Conservation (phyloP, 2,113 vertebrate species). For the Gulo gulo region DNA sequence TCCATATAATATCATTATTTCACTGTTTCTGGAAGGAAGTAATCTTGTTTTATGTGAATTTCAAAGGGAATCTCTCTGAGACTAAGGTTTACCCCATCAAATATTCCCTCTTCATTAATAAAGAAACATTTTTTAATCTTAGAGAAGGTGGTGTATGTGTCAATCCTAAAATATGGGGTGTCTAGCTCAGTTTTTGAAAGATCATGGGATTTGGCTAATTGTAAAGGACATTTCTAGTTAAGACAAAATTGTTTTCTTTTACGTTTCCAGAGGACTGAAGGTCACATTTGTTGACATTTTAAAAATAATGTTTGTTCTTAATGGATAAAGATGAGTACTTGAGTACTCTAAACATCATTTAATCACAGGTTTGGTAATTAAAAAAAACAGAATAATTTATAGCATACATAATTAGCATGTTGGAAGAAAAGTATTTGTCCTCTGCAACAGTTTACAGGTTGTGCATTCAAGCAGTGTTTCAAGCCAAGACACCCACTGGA, state of each 20-base stretch:
- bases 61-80: constrained; percentile 14
- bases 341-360: background rate
- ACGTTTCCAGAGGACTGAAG: background rate
- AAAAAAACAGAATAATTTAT: background rate
- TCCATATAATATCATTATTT: constrained; percentile 69
- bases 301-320: background rate
- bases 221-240: constrained; percentile 30
- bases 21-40: constrained; percentile 62
- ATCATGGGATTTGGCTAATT: background rate
- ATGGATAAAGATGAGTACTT: background rate
- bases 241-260: background rate
- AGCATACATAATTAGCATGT: background rate
- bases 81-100: background rate
- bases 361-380: background rate
- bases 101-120: constrained; percentile 36
- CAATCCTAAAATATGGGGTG: background rate
- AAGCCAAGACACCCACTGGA: background rate
- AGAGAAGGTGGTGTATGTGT: background rate
- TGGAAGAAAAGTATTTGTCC: background rate
- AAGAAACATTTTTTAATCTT: constrained; percentile 5
- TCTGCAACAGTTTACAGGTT: background rate
- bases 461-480: background rate
- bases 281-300: background rate
- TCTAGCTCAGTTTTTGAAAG: constrained; percentile 6
- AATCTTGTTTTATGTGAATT: constrained; percentile 42